Evolutionary conservation across 2,113 vertebrate genomes (phyloP).

Genomic region (Tamias sibiricus): DNA sequence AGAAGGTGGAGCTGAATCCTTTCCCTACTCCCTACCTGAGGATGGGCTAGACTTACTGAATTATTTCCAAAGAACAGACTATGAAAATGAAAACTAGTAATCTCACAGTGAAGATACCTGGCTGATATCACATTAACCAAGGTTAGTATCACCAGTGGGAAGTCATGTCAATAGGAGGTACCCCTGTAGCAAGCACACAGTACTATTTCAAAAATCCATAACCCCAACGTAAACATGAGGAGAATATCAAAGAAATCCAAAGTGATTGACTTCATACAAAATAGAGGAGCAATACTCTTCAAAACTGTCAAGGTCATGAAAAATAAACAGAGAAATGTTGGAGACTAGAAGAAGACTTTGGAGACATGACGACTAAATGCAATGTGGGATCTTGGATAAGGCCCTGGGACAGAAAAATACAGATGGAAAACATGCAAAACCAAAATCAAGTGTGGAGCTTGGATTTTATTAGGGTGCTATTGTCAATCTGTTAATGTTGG

Average conservation of each 20-base stretch:
- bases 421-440: neutral
- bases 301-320: neutral
- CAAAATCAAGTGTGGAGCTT: neutral
- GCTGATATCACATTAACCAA: too few species aligned
- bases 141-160: too few species aligned
- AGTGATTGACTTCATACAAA: neutral
- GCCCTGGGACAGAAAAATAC: neutral
- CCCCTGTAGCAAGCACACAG: too few species aligned
- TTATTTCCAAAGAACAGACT: too few species aligned
- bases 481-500: neutral
- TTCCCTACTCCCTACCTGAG: too few species aligned
- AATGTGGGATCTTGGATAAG: neutral
- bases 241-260: neutral
- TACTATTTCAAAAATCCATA: too few species aligned
- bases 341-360: neutral
- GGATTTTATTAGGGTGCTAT: too few species aligned
- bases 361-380: neutral
- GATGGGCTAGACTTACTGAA: too few species aligned
- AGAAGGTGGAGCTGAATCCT: too few species aligned
- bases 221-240: neutral
- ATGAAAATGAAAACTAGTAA: too few species aligned
- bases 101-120: too few species aligned
- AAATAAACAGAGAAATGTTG: neutral
- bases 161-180: too few species aligned
- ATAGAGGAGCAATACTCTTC: neutral